phyloP scores from a whole-genome alignment of 2,797 vertebrate genomes.

The Chanos chanos region DNA sequence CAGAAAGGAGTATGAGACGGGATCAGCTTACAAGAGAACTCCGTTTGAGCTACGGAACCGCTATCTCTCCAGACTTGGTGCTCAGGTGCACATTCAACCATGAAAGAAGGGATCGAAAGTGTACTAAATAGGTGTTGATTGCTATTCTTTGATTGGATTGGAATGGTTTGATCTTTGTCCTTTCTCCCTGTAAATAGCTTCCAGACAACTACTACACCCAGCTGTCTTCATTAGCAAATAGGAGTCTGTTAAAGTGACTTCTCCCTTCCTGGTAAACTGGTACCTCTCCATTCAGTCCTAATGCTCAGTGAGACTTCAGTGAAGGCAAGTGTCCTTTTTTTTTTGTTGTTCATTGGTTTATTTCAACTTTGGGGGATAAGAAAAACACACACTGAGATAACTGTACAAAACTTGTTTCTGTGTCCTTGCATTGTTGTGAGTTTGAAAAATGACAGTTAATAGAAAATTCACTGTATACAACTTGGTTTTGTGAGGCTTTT shows the following conservation, averaged over 20 bases:
- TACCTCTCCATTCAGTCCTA: neutral
- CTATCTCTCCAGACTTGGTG: conserved; percentile 79
- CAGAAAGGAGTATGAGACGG: conserved; percentile 53
- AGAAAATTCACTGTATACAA: too few relatives aligned
- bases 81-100: conserved; percentile 66
- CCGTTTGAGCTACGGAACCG: conserved; percentile 77
- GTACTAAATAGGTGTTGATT: neutral
- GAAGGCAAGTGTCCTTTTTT: too few relatives aligned
- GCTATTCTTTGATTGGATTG: neutral
- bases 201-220: conserved; percentile 72
- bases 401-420: too few relatives aligned
- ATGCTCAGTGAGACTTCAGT: too few relatives aligned
- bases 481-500: too few relatives aligned
- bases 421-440: too few relatives aligned
- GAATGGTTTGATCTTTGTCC: neutral
- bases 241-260: conserved; percentile 70
- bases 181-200: conserved; percentile 59
- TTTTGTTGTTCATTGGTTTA: too few relatives aligned
- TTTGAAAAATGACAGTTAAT: too few relatives aligned
- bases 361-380: too few relatives aligned
- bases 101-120: neutral
- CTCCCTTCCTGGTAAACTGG: too few relatives aligned
- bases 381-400: too few relatives aligned
- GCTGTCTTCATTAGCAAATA: conserved; percentile 74
- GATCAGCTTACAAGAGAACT: conserved; percentile 64